Conservation (phyloP, 2,888 invertebrate genomes). For the Agonopterix arenella region DNA sequence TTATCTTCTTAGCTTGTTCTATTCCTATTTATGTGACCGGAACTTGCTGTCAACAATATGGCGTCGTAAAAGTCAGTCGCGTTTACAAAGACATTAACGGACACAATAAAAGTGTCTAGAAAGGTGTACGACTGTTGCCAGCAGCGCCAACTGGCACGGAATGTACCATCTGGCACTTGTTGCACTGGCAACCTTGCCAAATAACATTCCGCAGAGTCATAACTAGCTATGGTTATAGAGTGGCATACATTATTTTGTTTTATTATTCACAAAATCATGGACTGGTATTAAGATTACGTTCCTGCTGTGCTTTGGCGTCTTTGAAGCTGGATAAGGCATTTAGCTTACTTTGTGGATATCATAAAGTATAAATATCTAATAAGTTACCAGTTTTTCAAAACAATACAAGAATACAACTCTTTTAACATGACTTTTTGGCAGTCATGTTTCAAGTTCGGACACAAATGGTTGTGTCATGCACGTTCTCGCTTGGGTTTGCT, state of each 20-base stretch:
- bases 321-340: background rate
- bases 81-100: conserved; percentile 48
- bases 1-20: conserved; percentile 11
- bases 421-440: too few relatives aligned
- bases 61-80: conserved; percentile 41
- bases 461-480: too few relatives aligned
- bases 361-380: background rate
- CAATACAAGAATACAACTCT: too few relatives aligned
- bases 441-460: too few relatives aligned
- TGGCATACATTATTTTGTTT: background rate
- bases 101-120: conserved; percentile 31
- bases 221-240: too few relatives aligned
- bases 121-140: conserved; percentile 16
- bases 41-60: conserved; percentile 40
- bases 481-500: too few relatives aligned
- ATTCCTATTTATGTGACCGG: conserved; percentile 31
- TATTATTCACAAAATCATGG: background rate
- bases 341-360: background rate
- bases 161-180: conserved; percentile 34
- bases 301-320: background rate
- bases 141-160: conserved; percentile 22
- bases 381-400: too few relatives aligned
- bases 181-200: conserved; percentile 28
- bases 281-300: background rate
- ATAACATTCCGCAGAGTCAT: conserved; percentile 10